A percentile compares a stretch with the other conserved stretches of the same genome.
phyloP scores from a whole-genome alignment of 2,888 invertebrate species.

The Orthosia incerta region DNA sequence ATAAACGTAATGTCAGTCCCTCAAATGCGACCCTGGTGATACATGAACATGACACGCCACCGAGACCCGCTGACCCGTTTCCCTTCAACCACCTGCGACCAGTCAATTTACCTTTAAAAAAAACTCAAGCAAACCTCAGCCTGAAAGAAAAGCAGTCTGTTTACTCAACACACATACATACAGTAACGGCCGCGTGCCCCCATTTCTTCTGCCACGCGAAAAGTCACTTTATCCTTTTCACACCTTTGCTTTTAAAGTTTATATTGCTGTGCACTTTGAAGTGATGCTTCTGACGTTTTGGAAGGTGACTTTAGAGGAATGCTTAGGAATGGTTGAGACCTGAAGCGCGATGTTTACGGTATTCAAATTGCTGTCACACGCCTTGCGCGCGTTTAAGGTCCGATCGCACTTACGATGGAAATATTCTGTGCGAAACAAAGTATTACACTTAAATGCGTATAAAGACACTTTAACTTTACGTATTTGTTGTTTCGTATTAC shows the following conservation, averaged over 20 bases:
- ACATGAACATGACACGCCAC: conserved; percentile 88
- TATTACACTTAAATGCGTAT: conserved; percentile 34
- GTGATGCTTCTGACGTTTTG: conserved; percentile 72
- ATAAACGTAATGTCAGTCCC: conserved; percentile 27
- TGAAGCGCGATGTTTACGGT: conserved; percentile 85
- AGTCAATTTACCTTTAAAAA: conserved; percentile 90
- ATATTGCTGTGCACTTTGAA: conserved; percentile 75
- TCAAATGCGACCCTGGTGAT: conserved; percentile 82
- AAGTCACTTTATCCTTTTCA: conserved; percentile 76
- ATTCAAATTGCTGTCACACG: conserved; percentile 86
- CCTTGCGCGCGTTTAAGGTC: conserved; percentile 69
- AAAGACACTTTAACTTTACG: conserved; percentile 1
- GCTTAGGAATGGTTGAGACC: conserved; percentile 83
- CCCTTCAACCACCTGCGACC: conserved; percentile 86
- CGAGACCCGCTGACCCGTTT: conserved; percentile 89
- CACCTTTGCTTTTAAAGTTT: conserved; percentile 79
- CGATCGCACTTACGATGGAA: conserved; percentile 48
- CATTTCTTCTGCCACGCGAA: conserved; percentile 81
- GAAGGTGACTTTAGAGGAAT: conserved; percentile 73
- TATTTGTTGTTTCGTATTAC: conserved; percentile 12
- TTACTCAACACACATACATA: conserved; percentile 88
- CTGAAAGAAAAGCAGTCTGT: conserved; percentile 88
- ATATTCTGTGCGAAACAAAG: conserved; percentile 40
- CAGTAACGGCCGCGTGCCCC: conserved; percentile 83
- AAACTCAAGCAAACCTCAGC: conserved; percentile 84